Evolutionary conservation across 2,888 invertebrate genomes (phyloP).

Genomic region (Limenitis arthemis): DNA sequence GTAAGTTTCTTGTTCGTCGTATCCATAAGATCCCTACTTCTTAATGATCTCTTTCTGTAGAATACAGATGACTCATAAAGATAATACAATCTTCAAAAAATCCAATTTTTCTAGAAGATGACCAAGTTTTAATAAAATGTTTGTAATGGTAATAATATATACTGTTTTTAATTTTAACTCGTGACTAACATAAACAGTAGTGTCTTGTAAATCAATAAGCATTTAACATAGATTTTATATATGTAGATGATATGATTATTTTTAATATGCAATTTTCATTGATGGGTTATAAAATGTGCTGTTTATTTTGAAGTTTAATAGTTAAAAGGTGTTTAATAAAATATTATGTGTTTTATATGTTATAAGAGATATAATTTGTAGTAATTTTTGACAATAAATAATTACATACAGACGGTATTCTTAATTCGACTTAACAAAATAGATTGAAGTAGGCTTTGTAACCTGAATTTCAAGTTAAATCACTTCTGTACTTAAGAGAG

Average conservation of each 20-base stretch:
- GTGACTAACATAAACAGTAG: slow-evolving; percentile 58
- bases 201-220: slow-evolving; percentile 64
- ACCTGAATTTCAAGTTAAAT: too few species aligned
- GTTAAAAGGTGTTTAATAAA: slow-evolving; percentile 25
- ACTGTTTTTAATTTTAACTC: slow-evolving; percentile 63
- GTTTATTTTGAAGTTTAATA: slow-evolving; percentile 31
- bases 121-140: slow-evolving; percentile 59
- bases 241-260: slow-evolving; percentile 66
- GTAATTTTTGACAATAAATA: slow-evolving; percentile 29
- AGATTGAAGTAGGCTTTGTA: too few species aligned
- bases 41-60: too few species aligned
- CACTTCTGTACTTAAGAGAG: too few species aligned
- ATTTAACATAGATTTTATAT: slow-evolving; percentile 60
- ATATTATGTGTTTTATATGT: slow-evolving; percentile 27
- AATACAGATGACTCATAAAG: too few species aligned
- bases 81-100: background rate
- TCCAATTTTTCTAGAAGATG: slow-evolving; percentile 40
- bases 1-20: too few species aligned
- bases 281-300: slow-evolving; percentile 56
- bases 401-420: slow-evolving; percentile 18
- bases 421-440: background rate
- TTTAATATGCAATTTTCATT: slow-evolving; percentile 66
- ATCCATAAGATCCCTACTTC: too few species aligned
- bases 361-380: slow-evolving; percentile 31
- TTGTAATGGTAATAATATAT: slow-evolving; percentile 44